phyloP scores from a whole-genome alignment of 2,113 vertebrate species.

The Toxotes jaculatrix region DNA sequence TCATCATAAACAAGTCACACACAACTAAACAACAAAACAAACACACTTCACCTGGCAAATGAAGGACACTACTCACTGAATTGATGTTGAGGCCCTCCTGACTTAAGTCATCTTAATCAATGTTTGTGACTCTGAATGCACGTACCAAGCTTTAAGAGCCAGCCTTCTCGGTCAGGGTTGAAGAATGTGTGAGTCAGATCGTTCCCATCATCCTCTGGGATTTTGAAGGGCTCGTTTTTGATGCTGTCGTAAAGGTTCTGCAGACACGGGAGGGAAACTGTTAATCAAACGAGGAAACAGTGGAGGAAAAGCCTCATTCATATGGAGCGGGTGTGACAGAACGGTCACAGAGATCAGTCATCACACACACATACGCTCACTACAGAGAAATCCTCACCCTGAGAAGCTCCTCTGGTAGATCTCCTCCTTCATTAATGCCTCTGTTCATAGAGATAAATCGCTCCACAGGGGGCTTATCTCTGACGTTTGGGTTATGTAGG shows the following conservation, averaged over 20 bases:
- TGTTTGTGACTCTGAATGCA: slow-evolving; percentile 25
- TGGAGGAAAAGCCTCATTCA: slow-evolving; percentile 13
- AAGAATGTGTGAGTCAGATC: slow-evolving; percentile 99
- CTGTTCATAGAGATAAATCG: slow-evolving; percentile 99
- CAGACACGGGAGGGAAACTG: slow-evolving; percentile 21
- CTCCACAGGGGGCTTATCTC: slow-evolving; percentile 96
- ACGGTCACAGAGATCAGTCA: slow-evolving; percentile 18
- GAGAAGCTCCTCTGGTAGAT: slow-evolving; percentile 96
- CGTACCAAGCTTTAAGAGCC: slow-evolving; percentile 98
- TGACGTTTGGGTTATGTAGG: slow-evolving; percentile 96
- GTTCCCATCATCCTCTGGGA: slow-evolving; percentile 98
- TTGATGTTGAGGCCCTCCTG: neutral
- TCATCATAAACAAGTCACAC: neutral
- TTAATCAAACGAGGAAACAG: slow-evolving; percentile 39
- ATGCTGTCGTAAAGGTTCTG: slow-evolving; percentile 99
- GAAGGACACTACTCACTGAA: neutral
- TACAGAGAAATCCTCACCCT: slow-evolving; percentile 79
- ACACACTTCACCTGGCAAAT: neutral
- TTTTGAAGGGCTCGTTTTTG: slow-evolving; percentile 99
- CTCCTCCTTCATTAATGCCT: slow-evolving; percentile 97
- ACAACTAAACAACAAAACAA: slow-evolving; percentile 18
- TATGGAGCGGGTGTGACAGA: slow-evolving; percentile 14
- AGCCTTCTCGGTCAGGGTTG: slow-evolving; percentile 98
- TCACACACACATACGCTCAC: slow-evolving; percentile 7
- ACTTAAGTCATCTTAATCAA: slow-evolving; percentile 11